phyloP scores from a whole-genome alignment of 1,140 invertebrate species.

The Semibalanus balanoides region DNA sequence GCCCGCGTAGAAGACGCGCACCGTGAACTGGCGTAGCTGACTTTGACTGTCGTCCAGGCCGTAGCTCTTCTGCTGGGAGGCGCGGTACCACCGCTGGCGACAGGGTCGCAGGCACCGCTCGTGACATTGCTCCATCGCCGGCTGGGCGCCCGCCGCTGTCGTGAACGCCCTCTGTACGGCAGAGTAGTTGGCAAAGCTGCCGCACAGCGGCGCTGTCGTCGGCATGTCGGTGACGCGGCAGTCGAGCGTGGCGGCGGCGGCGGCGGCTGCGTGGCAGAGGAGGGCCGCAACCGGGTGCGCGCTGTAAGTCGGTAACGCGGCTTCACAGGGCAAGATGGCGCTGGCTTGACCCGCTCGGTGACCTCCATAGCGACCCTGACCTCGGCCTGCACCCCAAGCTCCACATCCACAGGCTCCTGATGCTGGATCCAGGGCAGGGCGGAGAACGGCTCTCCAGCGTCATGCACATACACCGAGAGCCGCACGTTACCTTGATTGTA shows the following conservation, averaged over 20 bases:
- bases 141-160: neutral
- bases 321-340: neutral
- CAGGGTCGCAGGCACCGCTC: neutral
- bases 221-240: neutral
- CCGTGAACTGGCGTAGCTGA: neutral
- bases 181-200: neutral
- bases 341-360: neutral
- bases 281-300: neutral
- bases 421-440: neutral
- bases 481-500: no score
- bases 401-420: no score
- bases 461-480: neutral
- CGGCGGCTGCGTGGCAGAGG: neutral
- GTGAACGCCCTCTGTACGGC: neutral
- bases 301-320: neutral
- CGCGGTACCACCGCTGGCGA: neutral
- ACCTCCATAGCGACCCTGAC: neutral
- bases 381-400: neutral
- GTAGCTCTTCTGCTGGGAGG: no score
- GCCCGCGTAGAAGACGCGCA: neutral
- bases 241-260: neutral
- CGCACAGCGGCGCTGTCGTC: neutral
- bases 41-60: neutral
- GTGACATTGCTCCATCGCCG: neutral
- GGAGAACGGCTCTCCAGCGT: neutral